Percentiles rank a stretch among this genome's conserved stretches.
These are phyloP conservation scores for Epizoanthus illoricatus DNA, from an alignment of 92 coral and sea anemone genomes.

Conservation along the genomic window DNA sequence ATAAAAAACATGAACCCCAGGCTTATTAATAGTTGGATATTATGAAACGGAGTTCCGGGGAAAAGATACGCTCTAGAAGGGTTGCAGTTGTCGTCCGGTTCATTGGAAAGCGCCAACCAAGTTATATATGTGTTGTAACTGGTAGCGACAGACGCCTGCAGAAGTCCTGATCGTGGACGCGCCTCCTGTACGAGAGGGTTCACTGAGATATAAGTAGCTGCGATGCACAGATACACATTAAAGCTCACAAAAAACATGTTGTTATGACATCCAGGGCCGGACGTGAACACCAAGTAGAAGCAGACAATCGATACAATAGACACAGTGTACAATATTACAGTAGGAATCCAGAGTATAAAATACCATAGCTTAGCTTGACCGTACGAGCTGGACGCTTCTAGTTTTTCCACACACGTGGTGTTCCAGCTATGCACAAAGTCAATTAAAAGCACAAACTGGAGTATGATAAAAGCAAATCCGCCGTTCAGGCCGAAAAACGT, in stretches of 20 bases:
- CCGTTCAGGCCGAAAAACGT: slow-evolving; percentile 95
- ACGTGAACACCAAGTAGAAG: slow-evolving; percentile 72
- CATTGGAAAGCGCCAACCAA: slow-evolving; percentile 94
- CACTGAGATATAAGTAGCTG: slow-evolving; percentile 90
- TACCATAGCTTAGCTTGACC: slow-evolving; percentile 68
- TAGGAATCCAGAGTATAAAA: slow-evolving; percentile 79
- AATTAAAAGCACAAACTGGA: slow-evolving; percentile 75
- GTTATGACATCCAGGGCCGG: slow-evolving; percentile 73
- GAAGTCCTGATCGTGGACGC: slow-evolving; percentile 93
- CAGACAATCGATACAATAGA: slow-evolving; percentile 73
- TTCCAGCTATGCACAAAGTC: slow-evolving; percentile 87
- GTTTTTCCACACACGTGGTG: slow-evolving; percentile 72
- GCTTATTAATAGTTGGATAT: slow-evolving; percentile 69
- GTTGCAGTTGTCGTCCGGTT: slow-evolving; percentile 87
- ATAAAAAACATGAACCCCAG: slow-evolving; percentile 86
- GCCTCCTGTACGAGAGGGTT: slow-evolving; percentile 89
- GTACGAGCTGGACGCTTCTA: slow-evolving; percentile 56
- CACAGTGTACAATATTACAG: slow-evolving; percentile 75
- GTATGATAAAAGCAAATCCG: slow-evolving; percentile 86
- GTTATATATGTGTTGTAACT: slow-evolving; percentile 86
- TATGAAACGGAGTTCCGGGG: slow-evolving; percentile 85
- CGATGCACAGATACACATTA: slow-evolving; percentile 79
- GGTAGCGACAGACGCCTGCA: slow-evolving; percentile 92
- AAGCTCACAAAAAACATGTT: slow-evolving; percentile 91
- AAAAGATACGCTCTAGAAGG: slow-evolving; percentile 77